Conservation (phyloP, 64 coral and sea anemone species). For the Platygyra sinensis region DNA sequence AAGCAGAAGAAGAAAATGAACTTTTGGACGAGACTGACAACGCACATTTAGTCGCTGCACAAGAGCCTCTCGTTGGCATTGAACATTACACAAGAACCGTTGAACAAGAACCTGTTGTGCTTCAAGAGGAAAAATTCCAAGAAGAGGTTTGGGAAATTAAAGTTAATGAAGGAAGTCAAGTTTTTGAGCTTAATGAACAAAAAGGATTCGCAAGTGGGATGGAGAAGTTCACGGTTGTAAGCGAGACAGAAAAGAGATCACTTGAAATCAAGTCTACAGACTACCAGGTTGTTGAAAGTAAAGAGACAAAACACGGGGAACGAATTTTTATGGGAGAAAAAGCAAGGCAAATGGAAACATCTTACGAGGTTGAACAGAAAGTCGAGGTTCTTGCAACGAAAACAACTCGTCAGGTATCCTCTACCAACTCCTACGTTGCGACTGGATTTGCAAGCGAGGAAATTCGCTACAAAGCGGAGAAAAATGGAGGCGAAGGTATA, state of each 20-base stretch:
- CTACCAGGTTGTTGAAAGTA: not conserved
- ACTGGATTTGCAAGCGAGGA: not conserved
- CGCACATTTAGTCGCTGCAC: not conserved
- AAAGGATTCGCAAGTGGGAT: not conserved
- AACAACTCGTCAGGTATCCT: not conserved
- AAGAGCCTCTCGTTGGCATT: not conserved
- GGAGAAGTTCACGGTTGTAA: not conserved
- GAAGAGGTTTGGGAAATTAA: conserved; percentile 52
- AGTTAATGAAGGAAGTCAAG: conserved; percentile 17
- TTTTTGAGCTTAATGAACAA: conserved; percentile 9
- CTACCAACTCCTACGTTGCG: not conserved
- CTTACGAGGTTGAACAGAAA: conserved; percentile 5
- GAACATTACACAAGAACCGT: not conserved
- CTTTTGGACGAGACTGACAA: conserved; percentile 34
- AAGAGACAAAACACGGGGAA: conserved; percentile 8
- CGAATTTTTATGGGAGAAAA: not conserved
- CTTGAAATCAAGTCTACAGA: not conserved
- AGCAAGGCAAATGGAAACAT: conserved; percentile 2
- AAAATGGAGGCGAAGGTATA: conserved; percentile 11
- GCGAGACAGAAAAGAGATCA: not conserved
- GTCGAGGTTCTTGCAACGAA: conserved; percentile 5
- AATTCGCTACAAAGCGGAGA: not conserved
- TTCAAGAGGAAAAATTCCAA: conserved; percentile 51
- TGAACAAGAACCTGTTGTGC: not conserved
- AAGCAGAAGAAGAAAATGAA: conserved; percentile 26